Percentiles rank a stretch among this genome's conserved stretches.
These are phyloP conservation scores for Harpagoxenus sublaevis DNA, from an alignment of 2,888 invertebrate genomes.

Conservation along the genomic window DNA sequence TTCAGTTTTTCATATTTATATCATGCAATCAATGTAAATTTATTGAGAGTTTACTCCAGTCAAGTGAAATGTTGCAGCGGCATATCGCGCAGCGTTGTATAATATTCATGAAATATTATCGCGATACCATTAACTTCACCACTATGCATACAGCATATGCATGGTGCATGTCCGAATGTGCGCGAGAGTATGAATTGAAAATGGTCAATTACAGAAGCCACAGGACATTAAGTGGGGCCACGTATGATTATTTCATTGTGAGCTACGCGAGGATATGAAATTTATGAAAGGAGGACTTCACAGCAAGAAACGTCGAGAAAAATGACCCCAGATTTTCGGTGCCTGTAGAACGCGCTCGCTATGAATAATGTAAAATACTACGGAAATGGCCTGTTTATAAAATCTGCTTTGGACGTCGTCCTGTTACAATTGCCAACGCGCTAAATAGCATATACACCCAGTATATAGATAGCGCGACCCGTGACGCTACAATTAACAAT, in stretches of 20 bases:
- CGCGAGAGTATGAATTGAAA: conserved; percentile 32
- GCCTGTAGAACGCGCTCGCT: neutral
- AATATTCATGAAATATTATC: conserved; percentile 29
- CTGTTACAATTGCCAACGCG: neutral
- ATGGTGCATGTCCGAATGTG: conserved; percentile 6
- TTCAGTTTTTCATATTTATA: neutral
- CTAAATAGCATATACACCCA: neutral
- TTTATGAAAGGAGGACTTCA: conserved; percentile 12
- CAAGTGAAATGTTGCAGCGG: neutral
- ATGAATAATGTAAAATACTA: conserved; percentile 42
- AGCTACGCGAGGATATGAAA: conserved; percentile 6
- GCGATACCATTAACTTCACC: conserved; percentile 18
- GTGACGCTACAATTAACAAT: conserved; percentile 32
- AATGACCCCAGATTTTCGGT: conserved; percentile 20
- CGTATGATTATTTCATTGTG: conserved; percentile 14
- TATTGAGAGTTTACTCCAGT: neutral
- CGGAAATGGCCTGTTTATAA: conserved; percentile 1
- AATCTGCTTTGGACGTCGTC: conserved; percentile 10
- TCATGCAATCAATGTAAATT: conserved; percentile 1
- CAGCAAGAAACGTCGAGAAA: conserved; percentile 25
- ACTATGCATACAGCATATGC: neutral
- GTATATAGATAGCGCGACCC: neutral
- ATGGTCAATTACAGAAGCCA: conserved; percentile 23
- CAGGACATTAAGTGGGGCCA: conserved; percentile 18
- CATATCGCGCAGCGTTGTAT: neutral